A percentile compares a stretch with the other conserved stretches of the same genome.
Conservation (phyloP, 2,888 invertebrate genomes). For the Malthinus seriepunctatus region DNA sequence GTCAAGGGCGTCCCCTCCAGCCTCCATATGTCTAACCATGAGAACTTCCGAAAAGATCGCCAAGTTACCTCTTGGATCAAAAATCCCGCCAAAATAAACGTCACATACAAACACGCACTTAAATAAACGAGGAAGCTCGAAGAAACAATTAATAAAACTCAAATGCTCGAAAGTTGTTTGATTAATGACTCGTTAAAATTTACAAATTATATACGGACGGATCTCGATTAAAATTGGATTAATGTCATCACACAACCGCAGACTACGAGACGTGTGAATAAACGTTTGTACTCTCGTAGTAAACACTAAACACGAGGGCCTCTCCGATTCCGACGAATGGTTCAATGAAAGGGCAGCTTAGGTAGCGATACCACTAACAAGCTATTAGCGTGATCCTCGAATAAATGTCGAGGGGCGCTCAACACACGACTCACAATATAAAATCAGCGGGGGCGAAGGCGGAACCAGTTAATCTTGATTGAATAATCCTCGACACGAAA, state of each 20-base stretch:
- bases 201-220: neutral
- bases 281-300: slow-evolving; percentile 20
- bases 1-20: slow-evolving; percentile 58
- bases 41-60: slow-evolving; percentile 20
- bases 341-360: slow-evolving; percentile 25
- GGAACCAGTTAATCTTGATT: slow-evolving; percentile 45
- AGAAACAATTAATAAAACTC: no score
- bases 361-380: slow-evolving; percentile 33
- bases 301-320: slow-evolving; percentile 21
- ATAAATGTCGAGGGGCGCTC: slow-evolving; percentile 52
- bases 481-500: slow-evolving; percentile 55
- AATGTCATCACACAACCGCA: slow-evolving; percentile 9
- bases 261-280: slow-evolving; percentile 12
- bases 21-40: slow-evolving; percentile 52
- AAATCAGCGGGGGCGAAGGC: slow-evolving; percentile 50
- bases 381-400: slow-evolving; percentile 42
- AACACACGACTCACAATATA: slow-evolving; percentile 55
- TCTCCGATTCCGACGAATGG: slow-evolving; percentile 11
- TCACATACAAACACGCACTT: neutral
- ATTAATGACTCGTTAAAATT: neutral
- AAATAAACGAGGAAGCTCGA: neutral
- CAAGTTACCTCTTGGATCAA: slow-evolving; percentile 15
- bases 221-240: slow-evolving; percentile 15
- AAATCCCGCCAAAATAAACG: slow-evolving; percentile 18
- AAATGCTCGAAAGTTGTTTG: neutral